Evolutionary conservation across 37 sponge, comb jelly and placozoan species (phyloP).

Genomic region (Haliclona indistincta): DNA sequence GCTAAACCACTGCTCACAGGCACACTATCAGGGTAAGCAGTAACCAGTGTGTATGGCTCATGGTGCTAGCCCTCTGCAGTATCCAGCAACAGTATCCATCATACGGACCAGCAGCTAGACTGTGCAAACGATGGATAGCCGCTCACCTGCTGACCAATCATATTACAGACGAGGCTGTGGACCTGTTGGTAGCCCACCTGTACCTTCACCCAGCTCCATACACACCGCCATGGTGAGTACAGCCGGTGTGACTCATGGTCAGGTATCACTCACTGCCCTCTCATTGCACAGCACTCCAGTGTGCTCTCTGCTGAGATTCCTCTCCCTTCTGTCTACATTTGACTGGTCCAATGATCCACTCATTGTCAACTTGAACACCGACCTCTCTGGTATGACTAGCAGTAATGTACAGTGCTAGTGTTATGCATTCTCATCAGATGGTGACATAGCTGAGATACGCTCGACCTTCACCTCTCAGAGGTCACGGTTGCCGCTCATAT

Average conservation of each 20-base stretch:
- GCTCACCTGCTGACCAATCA: constrained; percentile 87
- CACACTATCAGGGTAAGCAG: constrained; percentile 56
- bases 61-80: constrained; percentile 19
- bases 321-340: constrained; percentile 65
- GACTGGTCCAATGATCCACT: constrained; percentile 89
- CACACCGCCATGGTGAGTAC: constrained; percentile 61
- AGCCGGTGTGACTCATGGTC: background rate
- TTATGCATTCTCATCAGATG: constrained; percentile 19
- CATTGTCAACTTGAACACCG: constrained; percentile 82
- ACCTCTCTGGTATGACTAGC: constrained; percentile 59
- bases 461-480: constrained; percentile 45
- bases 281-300: constrained; percentile 58
- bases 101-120: constrained; percentile 62
- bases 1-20: constrained; percentile 56
- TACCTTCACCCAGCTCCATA: constrained; percentile 68
- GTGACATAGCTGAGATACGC: constrained; percentile 41
- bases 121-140: constrained; percentile 89
- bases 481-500: constrained; percentile 64
- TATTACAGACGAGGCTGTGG: constrained; percentile 85
- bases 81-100: constrained; percentile 73
- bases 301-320: constrained; percentile 80
- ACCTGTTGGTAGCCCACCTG: constrained; percentile 85
- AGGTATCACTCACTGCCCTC: background rate
- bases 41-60: background rate
- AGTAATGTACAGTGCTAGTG: background rate